These are phyloP conservation scores for Clitarchus hookeri DNA, from an alignment of 2,888 invertebrate genomes.

Conservation along the genomic window DNA sequence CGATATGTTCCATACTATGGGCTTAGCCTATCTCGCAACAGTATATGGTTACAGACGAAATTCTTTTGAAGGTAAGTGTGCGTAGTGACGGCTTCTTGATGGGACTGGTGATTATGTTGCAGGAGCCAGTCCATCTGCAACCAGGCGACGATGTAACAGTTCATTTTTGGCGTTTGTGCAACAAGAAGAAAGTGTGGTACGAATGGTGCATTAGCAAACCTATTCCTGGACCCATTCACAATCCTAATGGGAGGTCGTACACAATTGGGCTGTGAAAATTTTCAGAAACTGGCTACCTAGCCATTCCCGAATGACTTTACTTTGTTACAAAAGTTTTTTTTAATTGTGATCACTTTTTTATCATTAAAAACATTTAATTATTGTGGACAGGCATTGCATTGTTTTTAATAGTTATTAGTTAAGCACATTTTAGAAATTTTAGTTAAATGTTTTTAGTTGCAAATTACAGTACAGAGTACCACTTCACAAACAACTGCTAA, in stretches of 20 bases:
- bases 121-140: conserved; percentile 75
- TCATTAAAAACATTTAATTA: background rate
- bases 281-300: background rate
- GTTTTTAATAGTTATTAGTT: background rate
- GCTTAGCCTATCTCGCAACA: no score
- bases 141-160: conserved; percentile 74
- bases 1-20: no score
- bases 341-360: background rate
- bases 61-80: no score
- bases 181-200: conserved; percentile 88
- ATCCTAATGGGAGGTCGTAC: conserved; percentile 74
- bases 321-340: background rate
- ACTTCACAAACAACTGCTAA: no score
- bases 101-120: conserved; percentile 34
- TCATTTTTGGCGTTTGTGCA: conserved; percentile 85
- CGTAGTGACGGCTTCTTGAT: no score
- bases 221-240: conserved; percentile 64
- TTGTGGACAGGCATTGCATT: background rate
- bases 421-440: background rate
- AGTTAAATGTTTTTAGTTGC: background rate
- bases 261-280: conserved; percentile 63
- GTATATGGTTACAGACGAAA: no score
- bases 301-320: background rate
- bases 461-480: background rate
- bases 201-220: conserved; percentile 84